These are phyloP conservation scores for Dipus sagitta DNA, from an alignment of 2,797 vertebrate species.

Conservation along the genomic window DNA sequence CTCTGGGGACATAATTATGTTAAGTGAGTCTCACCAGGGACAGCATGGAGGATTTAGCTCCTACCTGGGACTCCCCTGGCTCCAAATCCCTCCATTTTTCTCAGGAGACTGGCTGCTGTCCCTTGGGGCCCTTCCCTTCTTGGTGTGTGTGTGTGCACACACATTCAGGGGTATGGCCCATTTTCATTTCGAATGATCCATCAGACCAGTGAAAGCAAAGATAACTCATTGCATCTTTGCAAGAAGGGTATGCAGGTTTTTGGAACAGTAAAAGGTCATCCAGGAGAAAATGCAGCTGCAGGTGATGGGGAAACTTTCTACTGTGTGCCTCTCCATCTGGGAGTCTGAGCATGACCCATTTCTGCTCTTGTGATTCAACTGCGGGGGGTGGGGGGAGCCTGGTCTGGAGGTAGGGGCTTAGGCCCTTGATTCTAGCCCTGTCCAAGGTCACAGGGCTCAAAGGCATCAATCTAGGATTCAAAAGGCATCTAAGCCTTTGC, in stretches of 20 bases:
- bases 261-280: conserved; percentile 15
- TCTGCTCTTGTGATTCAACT: neutral
- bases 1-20: conserved; percentile 75
- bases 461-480: conserved; percentile 6
- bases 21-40: conserved; percentile 65
- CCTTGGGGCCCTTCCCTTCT: neutral
- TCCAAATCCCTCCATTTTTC: conserved; percentile 12
- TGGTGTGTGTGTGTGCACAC: neutral
- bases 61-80: conserved; percentile 62
- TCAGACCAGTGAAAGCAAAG: conserved; percentile 10
- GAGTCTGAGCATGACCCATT: neutral
- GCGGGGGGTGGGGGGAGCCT: neutral
- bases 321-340: neutral
- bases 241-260: neutral
- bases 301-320: neutral
- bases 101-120: neutral
- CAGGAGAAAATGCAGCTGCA: neutral
- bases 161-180: conserved; percentile 30
- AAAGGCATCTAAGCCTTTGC: neutral
- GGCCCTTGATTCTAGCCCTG: neutral
- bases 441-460: neutral
- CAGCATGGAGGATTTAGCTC: neutral
- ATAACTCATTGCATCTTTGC: conserved; percentile 30
- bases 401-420: neutral
- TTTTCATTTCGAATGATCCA: conserved; percentile 49